A percentile compares a stretch with the other conserved stretches of the same genome.
phyloP scores from a whole-genome alignment of 23 tunicate genomes.

The Trididemnum nubilum region DNA sequence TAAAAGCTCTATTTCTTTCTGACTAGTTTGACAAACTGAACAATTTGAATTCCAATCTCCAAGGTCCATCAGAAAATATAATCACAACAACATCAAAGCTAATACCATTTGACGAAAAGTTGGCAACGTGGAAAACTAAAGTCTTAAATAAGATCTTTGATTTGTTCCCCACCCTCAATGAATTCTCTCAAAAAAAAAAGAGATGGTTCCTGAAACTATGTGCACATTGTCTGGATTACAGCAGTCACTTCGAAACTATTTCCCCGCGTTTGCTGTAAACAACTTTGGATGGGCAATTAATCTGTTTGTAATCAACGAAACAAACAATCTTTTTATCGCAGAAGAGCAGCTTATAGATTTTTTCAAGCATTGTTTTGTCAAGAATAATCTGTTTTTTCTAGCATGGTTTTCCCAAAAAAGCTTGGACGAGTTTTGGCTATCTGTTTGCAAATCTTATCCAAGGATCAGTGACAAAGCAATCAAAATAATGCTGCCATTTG shows the following conservation, averaged over 20 bases:
- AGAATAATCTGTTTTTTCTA: constrained; percentile 54
- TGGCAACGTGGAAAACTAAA: constrained; percentile 58
- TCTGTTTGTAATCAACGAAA: constrained; percentile 57
- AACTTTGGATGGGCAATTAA: constrained; percentile 56
- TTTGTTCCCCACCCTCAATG: constrained; percentile 55
- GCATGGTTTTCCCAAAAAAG: constrained; percentile 49
- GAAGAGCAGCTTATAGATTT: constrained; percentile 71
- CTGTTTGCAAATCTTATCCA: constrained; percentile 44
- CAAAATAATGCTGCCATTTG: constrained; percentile 60
- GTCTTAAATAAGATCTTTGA: constrained; percentile 50
- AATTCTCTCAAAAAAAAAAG: constrained; percentile 37
- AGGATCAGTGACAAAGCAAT: constrained; percentile 33
- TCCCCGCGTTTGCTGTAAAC: constrained; percentile 66
- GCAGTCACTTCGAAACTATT: constrained; percentile 56
- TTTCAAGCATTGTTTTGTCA: too few relatives aligned
- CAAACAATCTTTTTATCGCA: constrained; percentile 50
- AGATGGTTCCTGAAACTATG: constrained; percentile 55
- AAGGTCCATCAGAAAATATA: constrained; percentile 65
- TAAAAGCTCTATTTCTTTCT: constrained; percentile 68
- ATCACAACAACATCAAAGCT: constrained; percentile 58
- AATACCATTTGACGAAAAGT: constrained; percentile 55
- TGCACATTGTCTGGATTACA: constrained; percentile 53
- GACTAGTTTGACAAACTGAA: constrained; percentile 63
- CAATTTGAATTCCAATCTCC: constrained; percentile 70
- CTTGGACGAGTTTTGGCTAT: constrained; percentile 48